Conservation (phyloP, 2,797 vertebrate species). For the Tadarida brasiliensis region DNA sequence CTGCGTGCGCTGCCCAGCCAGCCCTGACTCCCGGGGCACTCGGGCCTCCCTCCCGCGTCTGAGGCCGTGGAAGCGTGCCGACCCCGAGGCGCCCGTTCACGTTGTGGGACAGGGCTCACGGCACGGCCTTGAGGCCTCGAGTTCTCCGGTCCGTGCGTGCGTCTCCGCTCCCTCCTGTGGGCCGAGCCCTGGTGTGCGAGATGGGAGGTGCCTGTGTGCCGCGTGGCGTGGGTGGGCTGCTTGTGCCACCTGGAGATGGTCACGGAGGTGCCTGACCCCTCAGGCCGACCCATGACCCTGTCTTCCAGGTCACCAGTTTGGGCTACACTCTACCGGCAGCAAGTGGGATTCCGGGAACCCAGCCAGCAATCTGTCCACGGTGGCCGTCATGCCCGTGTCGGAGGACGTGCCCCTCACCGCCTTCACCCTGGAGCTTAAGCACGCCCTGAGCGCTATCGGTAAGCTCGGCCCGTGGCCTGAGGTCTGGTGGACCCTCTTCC, state of each 20-base stretch:
- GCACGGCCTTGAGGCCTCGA: too few relatives aligned
- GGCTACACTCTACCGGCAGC: slow-evolving; percentile 89
- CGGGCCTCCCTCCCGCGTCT: too few relatives aligned
- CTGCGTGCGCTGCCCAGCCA: too few relatives aligned
- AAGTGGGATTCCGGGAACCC: slow-evolving; percentile 95
- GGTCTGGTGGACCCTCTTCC: not conserved
- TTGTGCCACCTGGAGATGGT: not conserved
- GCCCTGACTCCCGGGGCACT: too few relatives aligned
- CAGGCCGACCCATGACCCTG: accelerated
- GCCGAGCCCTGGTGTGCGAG: not conserved
- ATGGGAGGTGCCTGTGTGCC: accelerated
- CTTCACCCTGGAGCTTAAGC: slow-evolving; percentile 96
- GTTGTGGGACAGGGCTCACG: too few relatives aligned
- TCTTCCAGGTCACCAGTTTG: slow-evolving; percentile 90
- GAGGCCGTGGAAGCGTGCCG: too few relatives aligned
- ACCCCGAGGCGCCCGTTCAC: too few relatives aligned
- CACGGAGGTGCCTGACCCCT: accelerated
- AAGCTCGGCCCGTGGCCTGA: slow-evolving; percentile 37
- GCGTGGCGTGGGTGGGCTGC: not conserved
- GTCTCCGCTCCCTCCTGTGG: not conserved
- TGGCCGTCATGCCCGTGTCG: slow-evolving; percentile 94
- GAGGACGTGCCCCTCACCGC: slow-evolving; percentile 95
- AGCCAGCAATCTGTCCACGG: slow-evolving; percentile 94
- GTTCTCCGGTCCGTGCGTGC: not conserved
- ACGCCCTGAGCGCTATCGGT: slow-evolving; percentile 94